Base-by-base conservation (phyloP, 2,797 vertebrate genomes). In the Numenius phaeopus region DNA sequence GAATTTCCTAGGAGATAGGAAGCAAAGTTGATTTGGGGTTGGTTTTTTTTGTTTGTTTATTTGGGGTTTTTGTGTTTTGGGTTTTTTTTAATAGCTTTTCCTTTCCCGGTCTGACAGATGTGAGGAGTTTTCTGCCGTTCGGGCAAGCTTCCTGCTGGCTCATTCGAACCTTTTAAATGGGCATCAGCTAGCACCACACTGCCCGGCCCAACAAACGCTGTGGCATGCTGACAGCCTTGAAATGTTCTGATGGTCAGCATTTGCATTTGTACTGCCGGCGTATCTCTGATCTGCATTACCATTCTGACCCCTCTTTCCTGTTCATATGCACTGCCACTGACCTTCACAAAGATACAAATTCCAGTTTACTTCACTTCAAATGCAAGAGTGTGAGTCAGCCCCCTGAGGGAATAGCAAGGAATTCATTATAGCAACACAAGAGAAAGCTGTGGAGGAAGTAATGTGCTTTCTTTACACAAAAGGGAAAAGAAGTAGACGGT, bases 391-490 rank as follows among this genome's bases (percentile, higher is more conserved):
- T 97, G 82, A 81, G 90, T 96, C 95, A 96, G 70, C 84, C 64
- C 94, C 96, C 95, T 44, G 47, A 94, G 96, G 94, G 96, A 96
- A 96, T 96, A 96, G 89, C 79, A 80, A 97, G 87, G 93, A 97
- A 97, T 97, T 95, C 95, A 94, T 97, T 97, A 96, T 19, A 93
- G 76, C 88, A 96, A 91, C 92, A 96, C 90, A 91, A 87, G 93
- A 91, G 87, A 97, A 94, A 94, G 93, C 95, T 87, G 89, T 87
- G 79, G 96, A 97, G 95, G 93, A 97, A 95, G 91, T 78, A 94
- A 95, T 90, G 90, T 91, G 81, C 89, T 96, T 93, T 94, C 95
- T 93, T 90, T 72, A 88, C 83, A 97, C 90, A 95, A 94, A 96
- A 66, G 89, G 76, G 83, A 89, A 95, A 95, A 95, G 75, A 90